phyloP scores from a whole-genome alignment of 2,888 invertebrate genomes.

The Teleogryllus oceanicus region DNA sequence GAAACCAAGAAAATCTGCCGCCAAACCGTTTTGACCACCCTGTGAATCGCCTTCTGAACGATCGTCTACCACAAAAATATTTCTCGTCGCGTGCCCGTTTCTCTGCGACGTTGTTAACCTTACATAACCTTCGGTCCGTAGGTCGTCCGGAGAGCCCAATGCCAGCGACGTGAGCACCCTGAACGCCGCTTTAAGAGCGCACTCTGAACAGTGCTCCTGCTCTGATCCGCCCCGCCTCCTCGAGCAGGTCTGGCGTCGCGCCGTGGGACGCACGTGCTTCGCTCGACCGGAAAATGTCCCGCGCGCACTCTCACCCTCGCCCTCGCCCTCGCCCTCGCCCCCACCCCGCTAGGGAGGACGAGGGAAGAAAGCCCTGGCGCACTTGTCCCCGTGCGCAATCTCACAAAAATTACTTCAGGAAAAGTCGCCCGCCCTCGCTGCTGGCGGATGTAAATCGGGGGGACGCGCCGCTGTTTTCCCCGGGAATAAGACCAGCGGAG shows the following conservation, averaged over 20 bases:
- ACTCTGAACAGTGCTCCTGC: no score
- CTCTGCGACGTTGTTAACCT: no score
- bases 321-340: neutral
- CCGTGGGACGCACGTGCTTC: neutral
- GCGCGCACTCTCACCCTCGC: neutral
- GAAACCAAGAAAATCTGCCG: no score
- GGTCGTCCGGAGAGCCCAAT: no score
- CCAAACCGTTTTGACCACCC: no score
- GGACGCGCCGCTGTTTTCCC: neutral
- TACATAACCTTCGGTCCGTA: no score
- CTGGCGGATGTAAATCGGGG: neutral
- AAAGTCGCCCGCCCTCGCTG: neutral
- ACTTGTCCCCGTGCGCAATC: slow-evolving; percentile 18
- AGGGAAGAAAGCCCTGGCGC: neutral
- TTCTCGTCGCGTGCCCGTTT: no score
- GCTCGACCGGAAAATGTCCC: neutral
- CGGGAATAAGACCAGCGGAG: neutral
- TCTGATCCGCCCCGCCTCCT: no score
- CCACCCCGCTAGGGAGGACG: neutral
- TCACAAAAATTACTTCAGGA: slow-evolving; percentile 10
- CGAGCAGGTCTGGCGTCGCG: neutral
- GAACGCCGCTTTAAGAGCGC: no score
- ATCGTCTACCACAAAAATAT: no score
- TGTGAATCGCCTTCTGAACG: no score
- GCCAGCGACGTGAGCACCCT: no score